Evolutionary conservation across 2,797 vertebrate genomes (phyloP), one percentile per base, ranked within the genome.

Genomic region (Emys orbicularis): DNA sequence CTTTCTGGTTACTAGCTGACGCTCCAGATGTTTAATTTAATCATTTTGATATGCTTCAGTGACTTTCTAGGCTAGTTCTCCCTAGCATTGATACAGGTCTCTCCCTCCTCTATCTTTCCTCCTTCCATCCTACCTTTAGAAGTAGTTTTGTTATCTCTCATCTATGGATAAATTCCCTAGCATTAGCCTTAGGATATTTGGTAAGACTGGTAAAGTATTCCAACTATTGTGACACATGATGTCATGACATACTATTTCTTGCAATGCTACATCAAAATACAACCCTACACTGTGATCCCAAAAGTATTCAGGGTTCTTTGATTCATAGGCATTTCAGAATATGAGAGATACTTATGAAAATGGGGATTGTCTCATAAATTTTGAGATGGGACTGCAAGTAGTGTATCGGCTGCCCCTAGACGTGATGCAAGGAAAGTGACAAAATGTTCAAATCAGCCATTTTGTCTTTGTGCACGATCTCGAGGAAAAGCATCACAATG

Each of bases 21-120:
- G 96, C 88, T 96, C 85, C 86, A 96, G 84, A 94, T 96, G 95
- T 93, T 97, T 94, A 94, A 95, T 93, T 96, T 95, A 85, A 94
- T 95, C 81, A 93, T 88, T 92, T 91, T 81, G 11, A 72, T 92
- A 87, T 81, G 87, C 93, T 92, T 95, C 88, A 8, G 56, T 94
- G 86, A 89, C 84, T 97, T 97, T 97, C 88, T 97, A 96, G 97
- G 96, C 95, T 97, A 87, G 68, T 93, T 94, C 90, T 95, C 57
- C 53, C 84, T 91, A 95, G 52, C 85, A 72, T 23, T 80, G 84
- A 13, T 90, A 94, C 79, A 77, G 50, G 94, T 87, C 88, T 80
- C 25, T 93, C 91, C 85, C 87, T 94, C n/a, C 85, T 92, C 59
- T 82, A 1, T 79, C 31, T 47, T 27, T 10, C 49, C 50, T 96